A percentile compares a stretch with the other conserved stretches of the same genome.
Conservation (phyloP, 2,113 vertebrate genomes). For the Thinocorus orbignyianus region DNA sequence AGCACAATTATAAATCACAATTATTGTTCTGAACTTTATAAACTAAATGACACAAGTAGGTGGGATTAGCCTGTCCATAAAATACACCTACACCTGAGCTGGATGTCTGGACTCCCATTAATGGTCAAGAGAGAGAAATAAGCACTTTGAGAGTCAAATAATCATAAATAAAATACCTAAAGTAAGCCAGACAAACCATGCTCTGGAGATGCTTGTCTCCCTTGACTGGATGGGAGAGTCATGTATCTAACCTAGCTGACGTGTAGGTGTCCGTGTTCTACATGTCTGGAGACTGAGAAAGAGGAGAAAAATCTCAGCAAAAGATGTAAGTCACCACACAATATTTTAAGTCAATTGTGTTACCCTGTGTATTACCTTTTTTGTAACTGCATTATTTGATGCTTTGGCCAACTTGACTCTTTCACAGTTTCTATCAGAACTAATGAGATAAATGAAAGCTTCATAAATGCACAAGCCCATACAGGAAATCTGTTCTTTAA, state of each 20-base stretch:
- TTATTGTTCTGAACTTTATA: background rate
- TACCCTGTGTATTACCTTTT: background rate
- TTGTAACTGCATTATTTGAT: background rate
- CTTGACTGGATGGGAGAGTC: background rate
- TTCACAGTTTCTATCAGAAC: background rate
- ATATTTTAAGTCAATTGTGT: background rate
- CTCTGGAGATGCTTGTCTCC: background rate
- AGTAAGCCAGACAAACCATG: background rate
- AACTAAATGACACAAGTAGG: background rate
- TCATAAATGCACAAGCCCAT: background rate
- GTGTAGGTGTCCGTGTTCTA: background rate
- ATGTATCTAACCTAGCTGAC: background rate
- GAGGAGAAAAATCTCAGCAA: background rate
- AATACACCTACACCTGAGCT: background rate
- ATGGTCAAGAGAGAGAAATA: background rate
- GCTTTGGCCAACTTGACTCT: background rate
- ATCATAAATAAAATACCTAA: background rate
- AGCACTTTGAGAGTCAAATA: background rate
- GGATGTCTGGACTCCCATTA: background rate
- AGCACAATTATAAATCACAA: constrained; percentile 3
- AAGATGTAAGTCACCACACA: background rate
- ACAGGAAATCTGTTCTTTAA: background rate
- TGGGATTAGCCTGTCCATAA: background rate
- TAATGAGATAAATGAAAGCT: background rate
- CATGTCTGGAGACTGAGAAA: background rate